phyloP scores from a whole-genome alignment of 2,888 invertebrate species.

The Seira ritae region DNA sequence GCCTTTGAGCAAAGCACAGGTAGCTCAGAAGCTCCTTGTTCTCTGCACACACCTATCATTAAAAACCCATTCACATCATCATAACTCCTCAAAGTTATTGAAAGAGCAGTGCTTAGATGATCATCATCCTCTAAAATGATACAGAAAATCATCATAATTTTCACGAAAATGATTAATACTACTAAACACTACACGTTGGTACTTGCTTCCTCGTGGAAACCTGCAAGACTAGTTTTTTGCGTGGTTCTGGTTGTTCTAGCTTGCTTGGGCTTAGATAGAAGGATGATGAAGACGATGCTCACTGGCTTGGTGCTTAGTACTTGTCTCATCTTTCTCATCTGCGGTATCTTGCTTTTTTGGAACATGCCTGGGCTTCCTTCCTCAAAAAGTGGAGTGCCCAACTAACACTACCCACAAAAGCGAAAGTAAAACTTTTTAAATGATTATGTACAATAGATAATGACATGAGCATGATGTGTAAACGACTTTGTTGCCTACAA shows the following conservation, averaged over 20 bases:
- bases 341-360: not conserved
- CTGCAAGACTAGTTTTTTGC: constrained; percentile 48
- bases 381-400: not conserved
- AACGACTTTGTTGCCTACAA: constrained; percentile 18
- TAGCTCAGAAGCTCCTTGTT: constrained; percentile 48
- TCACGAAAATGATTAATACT: constrained; percentile 53
- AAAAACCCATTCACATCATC: constrained; percentile 48
- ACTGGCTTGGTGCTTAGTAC: not conserved
- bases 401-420: not conserved
- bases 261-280: not conserved
- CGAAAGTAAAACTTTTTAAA: constrained; percentile 19
- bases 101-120: constrained; percentile 24
- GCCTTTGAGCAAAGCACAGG: constrained; percentile 14
- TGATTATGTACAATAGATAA: constrained; percentile 27
- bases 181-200: not conserved
- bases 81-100: constrained; percentile 31
- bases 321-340: not conserved
- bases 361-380: not conserved
- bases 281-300: not conserved
- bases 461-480: constrained; percentile 31
- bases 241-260: not conserved
- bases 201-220: constrained; percentile 37
- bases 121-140: constrained; percentile 42
- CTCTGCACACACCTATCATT: constrained; percentile 44
- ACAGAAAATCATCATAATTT: constrained; percentile 55